A percentile compares a stretch with the other conserved stretches of the same genome.
Conservation (phyloP, 1,140 invertebrate genomes). For the Bombus haemorrhoidalis region DNA sequence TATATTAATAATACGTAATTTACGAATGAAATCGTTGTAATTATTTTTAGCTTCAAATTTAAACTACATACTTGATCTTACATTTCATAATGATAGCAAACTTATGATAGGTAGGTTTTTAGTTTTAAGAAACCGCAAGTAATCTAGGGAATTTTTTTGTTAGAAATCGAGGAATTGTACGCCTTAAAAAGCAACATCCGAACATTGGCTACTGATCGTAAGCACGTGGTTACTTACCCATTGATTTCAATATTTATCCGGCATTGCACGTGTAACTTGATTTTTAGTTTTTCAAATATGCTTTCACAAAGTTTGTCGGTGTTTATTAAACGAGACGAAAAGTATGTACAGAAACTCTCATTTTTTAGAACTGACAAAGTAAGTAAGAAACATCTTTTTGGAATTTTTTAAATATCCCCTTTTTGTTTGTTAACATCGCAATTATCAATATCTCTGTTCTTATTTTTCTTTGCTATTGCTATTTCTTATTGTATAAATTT, state of each 20-base stretch:
- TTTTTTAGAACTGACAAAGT: constrained; percentile 25
- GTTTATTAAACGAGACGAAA: constrained; percentile 48
- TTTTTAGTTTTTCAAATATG: constrained; percentile 42
- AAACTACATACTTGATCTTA: neutral
- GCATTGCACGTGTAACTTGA: neutral
- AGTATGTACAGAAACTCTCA: constrained; percentile 40
- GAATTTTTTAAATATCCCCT: neutral
- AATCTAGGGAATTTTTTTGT: neutral
- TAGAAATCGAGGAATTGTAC: too few relatives aligned
- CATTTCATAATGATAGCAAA: neutral
- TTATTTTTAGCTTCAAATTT: too few relatives aligned
- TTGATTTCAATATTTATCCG: constrained; percentile 4
- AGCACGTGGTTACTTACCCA: constrained; percentile 13
- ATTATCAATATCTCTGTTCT: neutral
- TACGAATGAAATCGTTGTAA: too few relatives aligned
- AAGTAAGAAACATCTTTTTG: neutral
- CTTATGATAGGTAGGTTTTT: neutral
- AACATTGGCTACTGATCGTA: neutral
- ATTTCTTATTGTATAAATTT: neutral
- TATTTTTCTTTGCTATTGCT: neutral
- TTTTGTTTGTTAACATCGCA: neutral
- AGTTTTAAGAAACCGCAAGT: too few relatives aligned
- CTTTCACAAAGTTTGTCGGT: constrained; percentile 45
- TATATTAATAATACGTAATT: too few relatives aligned
- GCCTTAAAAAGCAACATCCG: neutral